Base-by-base conservation (phyloP, 2,888 invertebrate species). In the Aquatica leii region DNA sequence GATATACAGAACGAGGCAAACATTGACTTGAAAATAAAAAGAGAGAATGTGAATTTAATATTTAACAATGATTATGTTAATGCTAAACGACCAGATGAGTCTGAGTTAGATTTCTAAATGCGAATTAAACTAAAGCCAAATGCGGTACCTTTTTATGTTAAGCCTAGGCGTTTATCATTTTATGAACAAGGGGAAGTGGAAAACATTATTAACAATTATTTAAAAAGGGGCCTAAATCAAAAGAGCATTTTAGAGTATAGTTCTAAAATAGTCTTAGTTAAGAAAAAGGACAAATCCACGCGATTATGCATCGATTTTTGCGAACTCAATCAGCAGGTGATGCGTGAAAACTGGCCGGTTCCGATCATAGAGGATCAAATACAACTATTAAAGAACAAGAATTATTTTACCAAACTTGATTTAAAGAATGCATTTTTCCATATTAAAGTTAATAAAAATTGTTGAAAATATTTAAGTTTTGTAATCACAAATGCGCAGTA, bases 391-490 rank as follows among this genome's bases (percentile, higher is more conserved):
- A n/a, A n/a, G n/a, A n/a, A n/a, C n/a, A n/a, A n/a, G n/a, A n/a
- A 12, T 11, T 12, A n/a, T n/a, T n/a, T n/a, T n/a, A 12, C 37
- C 9, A 37, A 37, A 12, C 11, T 37, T n/a, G 37, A 37, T 12
- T 37, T 37, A 37, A 11, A 37, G 12, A 37, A 37, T n/a, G 37
- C 37, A n/a, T n/a, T n/a, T n/a, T n/a, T n/a, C n/a, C n/a, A n/a
- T n/a, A n/a, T n/a, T n/a, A n/a, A n/a, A n/a, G n/a, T 37, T 37
- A 37, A 37, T n/a, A 11, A 11, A 9, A 12, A 37, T 11, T 37
- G 37, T n/a, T 49, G 50, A 17, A 37, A 37, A 37, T 37, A 37
- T 37, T 37, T 37, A 12, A 41, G 35, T 2, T 46, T 46, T 46
- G n/a, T n/a, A n/a, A n/a, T n/a, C n/a, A n/a, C n/a, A n/a, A n/a